A percentile compares a stretch with the other conserved stretches of the same genome.
Conservation (phyloP, 1,140 invertebrate species). For the Euglossa dilemma region DNA sequence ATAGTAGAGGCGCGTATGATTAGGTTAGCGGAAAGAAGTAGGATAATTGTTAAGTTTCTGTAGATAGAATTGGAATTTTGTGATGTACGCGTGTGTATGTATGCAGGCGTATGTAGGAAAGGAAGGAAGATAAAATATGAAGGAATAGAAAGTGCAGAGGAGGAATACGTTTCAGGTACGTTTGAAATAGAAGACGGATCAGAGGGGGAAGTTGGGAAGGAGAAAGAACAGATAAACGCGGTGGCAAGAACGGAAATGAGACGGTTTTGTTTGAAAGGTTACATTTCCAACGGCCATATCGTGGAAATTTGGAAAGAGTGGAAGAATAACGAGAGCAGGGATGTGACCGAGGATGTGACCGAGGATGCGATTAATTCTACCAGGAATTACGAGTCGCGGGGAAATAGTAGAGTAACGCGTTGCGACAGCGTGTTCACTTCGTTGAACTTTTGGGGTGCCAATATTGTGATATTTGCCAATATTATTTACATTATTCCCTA, state of each 20-base stretch:
- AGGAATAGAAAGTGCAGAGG: not conserved
- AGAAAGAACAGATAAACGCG: not conserved
- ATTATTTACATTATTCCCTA: constrained; percentile 72
- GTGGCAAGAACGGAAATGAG: not conserved
- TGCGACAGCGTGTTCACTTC: constrained; percentile 69
- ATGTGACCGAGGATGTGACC: not conserved
- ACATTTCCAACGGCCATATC: not conserved
- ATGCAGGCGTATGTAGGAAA: not conserved
- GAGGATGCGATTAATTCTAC: not conserved
- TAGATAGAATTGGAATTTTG: no score
- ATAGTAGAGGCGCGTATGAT: no score
- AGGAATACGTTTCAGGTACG: constrained; percentile 5
- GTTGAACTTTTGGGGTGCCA: constrained; percentile 71
- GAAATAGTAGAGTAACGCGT: not conserved
- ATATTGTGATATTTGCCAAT: constrained; percentile 69
- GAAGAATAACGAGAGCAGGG: not conserved
- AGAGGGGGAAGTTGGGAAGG: not conserved
- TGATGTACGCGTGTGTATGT: no score
- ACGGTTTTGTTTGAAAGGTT: not conserved
- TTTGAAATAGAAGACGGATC: not conserved
- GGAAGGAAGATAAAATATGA: not conserved
- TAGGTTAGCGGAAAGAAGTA: no score
- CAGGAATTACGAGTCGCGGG: not conserved
- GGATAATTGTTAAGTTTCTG: no score
- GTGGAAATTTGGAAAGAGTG: no score